A percentile compares a stretch with the other conserved stretches of the same genome.
phyloP scores from a whole-genome alignment of 2,888 invertebrate species.

The Adineta ricciae region DNA sequence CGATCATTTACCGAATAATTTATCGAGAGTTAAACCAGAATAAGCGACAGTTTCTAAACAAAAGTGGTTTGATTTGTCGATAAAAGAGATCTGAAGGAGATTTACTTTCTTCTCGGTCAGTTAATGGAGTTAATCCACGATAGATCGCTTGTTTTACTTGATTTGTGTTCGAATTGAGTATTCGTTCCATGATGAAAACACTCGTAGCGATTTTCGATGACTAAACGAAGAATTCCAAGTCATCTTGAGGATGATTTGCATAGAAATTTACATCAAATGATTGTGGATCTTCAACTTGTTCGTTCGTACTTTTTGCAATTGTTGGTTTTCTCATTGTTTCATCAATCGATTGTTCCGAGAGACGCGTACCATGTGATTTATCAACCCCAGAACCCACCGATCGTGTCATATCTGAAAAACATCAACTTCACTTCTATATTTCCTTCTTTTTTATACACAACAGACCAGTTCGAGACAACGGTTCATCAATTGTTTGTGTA shows the following conservation, averaged over 20 bases:
- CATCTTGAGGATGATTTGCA: too few species aligned
- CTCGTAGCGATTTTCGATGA: neutral
- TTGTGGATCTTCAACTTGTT: constrained; percentile 39
- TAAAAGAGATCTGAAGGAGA: neutral
- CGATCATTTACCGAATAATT: neutral
- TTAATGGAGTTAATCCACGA: constrained; percentile 38
- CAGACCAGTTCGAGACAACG: neutral
- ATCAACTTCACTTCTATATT: neutral
- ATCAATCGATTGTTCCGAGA: neutral
- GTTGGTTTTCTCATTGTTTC: neutral
- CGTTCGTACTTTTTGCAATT: constrained; percentile 30
- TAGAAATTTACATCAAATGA: neutral
- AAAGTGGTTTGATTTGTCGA: too few species aligned
- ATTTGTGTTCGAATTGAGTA: constrained; percentile 47
- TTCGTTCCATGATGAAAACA: constrained; percentile 46
- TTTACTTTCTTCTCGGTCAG: neutral
- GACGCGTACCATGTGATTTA: neutral
- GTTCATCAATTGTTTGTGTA: neutral
- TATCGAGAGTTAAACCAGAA: neutral
- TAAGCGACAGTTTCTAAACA: neutral
- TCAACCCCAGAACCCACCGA: neutral
- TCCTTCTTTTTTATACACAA: neutral
- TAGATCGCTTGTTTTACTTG: constrained; percentile 47
- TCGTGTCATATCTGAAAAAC: neutral
- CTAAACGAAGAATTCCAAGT: too few species aligned